Evolutionary conservation across 2,797 vertebrate species (phyloP).

Genomic region (Schizopygopsis pylzovi): DNA sequence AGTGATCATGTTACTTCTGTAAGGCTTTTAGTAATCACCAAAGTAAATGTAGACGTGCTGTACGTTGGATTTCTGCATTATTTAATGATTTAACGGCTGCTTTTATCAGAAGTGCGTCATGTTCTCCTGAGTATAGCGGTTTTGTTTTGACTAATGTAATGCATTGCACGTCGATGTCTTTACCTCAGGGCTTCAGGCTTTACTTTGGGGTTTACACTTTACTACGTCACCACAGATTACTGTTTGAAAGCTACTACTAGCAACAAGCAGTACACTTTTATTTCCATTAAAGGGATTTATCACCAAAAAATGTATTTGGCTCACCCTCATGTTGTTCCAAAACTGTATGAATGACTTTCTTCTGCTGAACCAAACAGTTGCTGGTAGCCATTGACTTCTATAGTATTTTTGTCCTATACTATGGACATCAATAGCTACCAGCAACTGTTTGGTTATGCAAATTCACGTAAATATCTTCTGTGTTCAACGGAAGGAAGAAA

Average conservation of each 20-base stretch:
- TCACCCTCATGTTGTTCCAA: not conserved
- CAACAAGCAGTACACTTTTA: not conserved
- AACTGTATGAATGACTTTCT: not conserved
- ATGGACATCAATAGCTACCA: not conserved
- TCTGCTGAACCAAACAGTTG: not conserved
- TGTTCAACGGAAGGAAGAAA: not conserved
- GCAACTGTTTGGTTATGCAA: too few species aligned
- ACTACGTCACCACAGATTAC: not conserved
- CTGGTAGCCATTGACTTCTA: not conserved
- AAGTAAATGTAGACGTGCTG: conserved; percentile 21
- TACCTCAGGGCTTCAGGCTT: conserved; percentile 13
- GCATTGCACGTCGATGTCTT: not conserved
- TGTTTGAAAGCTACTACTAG: not conserved
- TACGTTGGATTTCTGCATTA: conserved; percentile 48
- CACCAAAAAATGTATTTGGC: not conserved
- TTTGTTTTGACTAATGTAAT: conserved; percentile 53
- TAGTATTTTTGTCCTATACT: not conserved
- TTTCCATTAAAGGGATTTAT: not conserved
- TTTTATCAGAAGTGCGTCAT: conserved; percentile 53
- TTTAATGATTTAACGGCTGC: conserved; percentile 54
- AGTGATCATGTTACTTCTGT: conserved; percentile 23
- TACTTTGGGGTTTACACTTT: not conserved
- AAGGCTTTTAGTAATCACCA: conserved; percentile 48
- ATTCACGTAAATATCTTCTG: too few species aligned
- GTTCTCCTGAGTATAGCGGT: conserved; percentile 29